phyloP scores from a whole-genome alignment of 2,797 vertebrate species.

The Saxicola maurus region DNA sequence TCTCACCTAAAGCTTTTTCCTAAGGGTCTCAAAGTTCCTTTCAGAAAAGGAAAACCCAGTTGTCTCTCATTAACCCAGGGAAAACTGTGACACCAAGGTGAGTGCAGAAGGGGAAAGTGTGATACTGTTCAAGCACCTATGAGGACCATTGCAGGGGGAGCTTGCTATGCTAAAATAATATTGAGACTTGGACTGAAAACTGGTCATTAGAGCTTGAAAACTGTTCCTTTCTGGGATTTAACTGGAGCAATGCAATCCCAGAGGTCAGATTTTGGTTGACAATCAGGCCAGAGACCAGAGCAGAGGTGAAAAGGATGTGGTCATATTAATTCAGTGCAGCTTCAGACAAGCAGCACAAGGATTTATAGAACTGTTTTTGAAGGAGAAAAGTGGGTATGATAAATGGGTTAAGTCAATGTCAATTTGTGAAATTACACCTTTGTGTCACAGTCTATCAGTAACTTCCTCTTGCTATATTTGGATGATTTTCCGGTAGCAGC shows the following conservation, averaged over 20 bases:
- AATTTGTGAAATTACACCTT: neutral
- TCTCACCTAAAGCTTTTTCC: neutral
- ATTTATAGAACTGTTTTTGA: neutral
- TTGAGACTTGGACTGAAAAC: neutral
- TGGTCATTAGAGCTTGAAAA: neutral
- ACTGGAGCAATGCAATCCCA: neutral
- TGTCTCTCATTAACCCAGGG: neutral
- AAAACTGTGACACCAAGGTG: neutral
- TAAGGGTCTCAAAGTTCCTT: neutral
- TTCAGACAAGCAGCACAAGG: neutral
- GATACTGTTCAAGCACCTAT: neutral
- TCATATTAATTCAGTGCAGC: neutral
- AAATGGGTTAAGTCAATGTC: neutral
- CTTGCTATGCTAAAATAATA: neutral
- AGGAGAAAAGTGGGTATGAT: neutral
- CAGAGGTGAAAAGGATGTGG: neutral
- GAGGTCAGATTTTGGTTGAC: neutral
- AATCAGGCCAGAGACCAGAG: neutral
- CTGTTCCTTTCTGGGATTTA: neutral
- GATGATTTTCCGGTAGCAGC: neutral
- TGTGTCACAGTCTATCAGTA: neutral
- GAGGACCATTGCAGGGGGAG: neutral
- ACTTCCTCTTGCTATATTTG: neutral
- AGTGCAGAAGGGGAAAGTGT: neutral
- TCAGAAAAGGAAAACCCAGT: neutral